Base-by-base conservation (phyloP, 2,113 vertebrate species). In the Castor canadensis region DNA sequence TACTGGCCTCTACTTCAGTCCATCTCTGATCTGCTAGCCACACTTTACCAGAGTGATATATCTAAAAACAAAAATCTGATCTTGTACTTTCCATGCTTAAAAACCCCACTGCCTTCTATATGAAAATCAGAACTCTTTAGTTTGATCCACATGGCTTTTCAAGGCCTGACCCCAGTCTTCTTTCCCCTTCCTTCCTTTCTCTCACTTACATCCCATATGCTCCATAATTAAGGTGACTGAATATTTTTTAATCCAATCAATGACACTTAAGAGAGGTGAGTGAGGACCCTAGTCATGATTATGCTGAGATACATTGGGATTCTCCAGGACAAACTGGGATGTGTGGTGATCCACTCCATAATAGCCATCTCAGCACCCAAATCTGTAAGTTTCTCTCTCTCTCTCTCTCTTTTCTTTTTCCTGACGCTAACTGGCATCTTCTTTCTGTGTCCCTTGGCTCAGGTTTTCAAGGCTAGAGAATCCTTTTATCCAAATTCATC, bases 331-430 rank as follows among this genome's bases (percentile, higher is more conserved):
- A 82, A 80, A 85, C 28, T 38, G 35, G 89, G 28, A 91, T 17
- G 0, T 77, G 17, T 4, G 40, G 20, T 86, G 66, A 30, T 58
- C 40, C 24, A 66, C 45, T 16, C 35, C 71, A 62, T 69, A 66
- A 84, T 2, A 45, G 38, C 38, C 58, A 64, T 30, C 32, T 30
- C 60, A 66, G 47, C n/a, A 32, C 17, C 60, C 30, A 92, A 79
- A 73, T 69, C 69, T 38, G n/a, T n/a, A n/a, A n/a, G n/a, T n/a
- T n/a, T n/a, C n/a, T n/a, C n/a, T n/a, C n/a, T n/a, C n/a, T n/a
- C n/a, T 43, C 77, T 80, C 45, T 95, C 67, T 69, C 60, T n/a
- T n/a, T n/a, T 91, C 13, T 93, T 45, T 91, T 88, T 32, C 32
- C 40, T 12, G 47, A 22, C 88, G 12, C 22, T 52, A 92, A 92